phyloP scores from a whole-genome alignment of 2,797 vertebrate species.

The Periophthalmus magnuspinnatus region DNA sequence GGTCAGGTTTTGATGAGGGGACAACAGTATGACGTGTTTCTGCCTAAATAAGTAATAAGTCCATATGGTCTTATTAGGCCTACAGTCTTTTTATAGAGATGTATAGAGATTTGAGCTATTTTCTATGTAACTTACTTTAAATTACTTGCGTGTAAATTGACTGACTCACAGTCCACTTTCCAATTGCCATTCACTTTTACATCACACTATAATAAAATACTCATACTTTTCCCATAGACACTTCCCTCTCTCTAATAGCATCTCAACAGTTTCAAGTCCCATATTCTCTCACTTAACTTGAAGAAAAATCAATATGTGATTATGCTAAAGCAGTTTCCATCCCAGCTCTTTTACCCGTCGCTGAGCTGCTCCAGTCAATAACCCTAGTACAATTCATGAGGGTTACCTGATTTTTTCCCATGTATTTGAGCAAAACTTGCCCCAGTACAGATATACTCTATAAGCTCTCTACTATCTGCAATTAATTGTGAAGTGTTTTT shows the following conservation, averaged over 20 bases:
- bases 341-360: neutral
- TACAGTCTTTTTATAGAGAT: no score
- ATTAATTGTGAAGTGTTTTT: no score
- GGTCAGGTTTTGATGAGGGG: no score
- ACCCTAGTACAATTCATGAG: constrained; percentile 28
- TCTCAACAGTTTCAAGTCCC: neutral
- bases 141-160: no score
- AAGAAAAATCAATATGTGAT: neutral
- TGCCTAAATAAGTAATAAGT: no score
- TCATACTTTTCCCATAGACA: neutral
- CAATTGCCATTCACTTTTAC: neutral
- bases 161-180: neutral
- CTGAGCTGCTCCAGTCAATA: constrained; percentile 23
- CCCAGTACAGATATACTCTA: no score
- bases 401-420: neutral
- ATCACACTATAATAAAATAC: neutral
- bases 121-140: no score
- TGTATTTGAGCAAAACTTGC: no score
- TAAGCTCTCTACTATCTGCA: no score
- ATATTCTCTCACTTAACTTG: neutral
- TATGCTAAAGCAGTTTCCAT: neutral
- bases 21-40: no score
- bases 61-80: no score
- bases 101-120: no score
- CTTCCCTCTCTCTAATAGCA: neutral